Base-by-base conservation (phyloP, 2,113 vertebrate species). In the Redunca redunca region DNA sequence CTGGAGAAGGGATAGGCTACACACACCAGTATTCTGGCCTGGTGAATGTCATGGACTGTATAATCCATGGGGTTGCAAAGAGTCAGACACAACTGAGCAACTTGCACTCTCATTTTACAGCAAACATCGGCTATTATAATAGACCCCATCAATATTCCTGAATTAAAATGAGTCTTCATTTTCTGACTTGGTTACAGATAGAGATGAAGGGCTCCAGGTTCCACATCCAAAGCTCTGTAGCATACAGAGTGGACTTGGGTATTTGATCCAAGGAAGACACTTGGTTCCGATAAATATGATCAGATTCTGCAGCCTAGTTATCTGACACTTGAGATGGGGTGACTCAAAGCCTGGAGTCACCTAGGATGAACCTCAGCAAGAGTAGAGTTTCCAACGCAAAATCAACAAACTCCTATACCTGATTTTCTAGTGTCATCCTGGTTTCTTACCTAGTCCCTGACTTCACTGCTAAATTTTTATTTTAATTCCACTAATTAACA, bases 191-290 rank as follows among this genome's bases (percentile, higher is more conserved):
- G 8, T 71, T 58, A 40, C 30, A 53, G 82, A 13, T 13, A 40
- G 5, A 9, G 17, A 13, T 5, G 15, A 85, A 52, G 2, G 36
- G 8, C 14, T 3, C 23, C 40, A 13, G 2, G 4, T 2, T 23
- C n/a, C 9, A 0, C 1, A 3, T 4, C 58, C 33, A 60, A 17
- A 13, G 26, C 12, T 52, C 36, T 52, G 30, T 2, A 6, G 17
- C 16, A 19, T 33, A 5, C 4, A 0, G 2, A 28, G 5, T 16
- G n/a, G 4, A 3, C 48, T 46, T 12, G 19, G 26, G 1, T 21
- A 36, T 85, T 62, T 26, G 58, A 33, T 36, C 21, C 50, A 13
- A 8, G 10, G 10, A 19, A 43, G 26, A 36, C 6, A 15, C 40
- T 89, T 64, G 67, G 1, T 21, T 94, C 48, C 30, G 87, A 28